A percentile compares a stretch with the other conserved stretches of the same genome.
Conservation (phyloP, 2,888 invertebrate species). For the Orthosia gothica region DNA sequence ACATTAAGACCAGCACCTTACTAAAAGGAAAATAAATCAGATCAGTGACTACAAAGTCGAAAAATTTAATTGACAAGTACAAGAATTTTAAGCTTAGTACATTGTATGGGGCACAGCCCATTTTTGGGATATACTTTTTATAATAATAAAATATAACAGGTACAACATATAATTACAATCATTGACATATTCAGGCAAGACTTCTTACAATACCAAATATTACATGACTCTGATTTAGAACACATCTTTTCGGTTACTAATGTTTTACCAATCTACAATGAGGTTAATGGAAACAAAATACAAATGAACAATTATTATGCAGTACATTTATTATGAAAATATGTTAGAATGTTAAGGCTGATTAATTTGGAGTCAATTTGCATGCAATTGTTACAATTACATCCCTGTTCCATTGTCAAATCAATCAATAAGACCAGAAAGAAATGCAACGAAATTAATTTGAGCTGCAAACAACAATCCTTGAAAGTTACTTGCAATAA, state of each 20-base stretch:
- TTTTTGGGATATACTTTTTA: constrained; percentile 42
- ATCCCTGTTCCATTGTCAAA: constrained; percentile 39
- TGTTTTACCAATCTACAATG: constrained; percentile 38
- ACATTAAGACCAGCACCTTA: constrained; percentile 74
- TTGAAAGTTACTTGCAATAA: constrained; percentile 64
- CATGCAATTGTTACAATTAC: constrained; percentile 40
- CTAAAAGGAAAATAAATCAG: constrained; percentile 71
- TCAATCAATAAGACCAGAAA: constrained; percentile 43
- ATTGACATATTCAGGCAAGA: constrained; percentile 66
- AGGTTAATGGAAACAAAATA: constrained; percentile 52
- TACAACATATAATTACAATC: constrained; percentile 65
- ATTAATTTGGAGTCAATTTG: constrained; percentile 46
- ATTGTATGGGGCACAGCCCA: constrained; percentile 47
- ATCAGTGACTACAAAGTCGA: constrained; percentile 68
- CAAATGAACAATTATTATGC: constrained; percentile 71
- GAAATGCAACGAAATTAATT: constrained; percentile 58
- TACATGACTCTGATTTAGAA: constrained; percentile 43
- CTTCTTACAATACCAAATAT: constrained; percentile 53
- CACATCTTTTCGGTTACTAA: constrained; percentile 22
- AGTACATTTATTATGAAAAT: constrained; percentile 69
- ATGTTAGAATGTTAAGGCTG: constrained; percentile 52
- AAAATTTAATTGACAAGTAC: constrained; percentile 69
- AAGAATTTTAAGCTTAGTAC: constrained; percentile 50
- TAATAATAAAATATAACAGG: constrained; percentile 63
- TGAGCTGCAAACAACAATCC: constrained; percentile 51